Evolutionary conservation across 2,797 vertebrate genomes (phyloP).

Genomic region (Onychomys arenicola): DNA sequence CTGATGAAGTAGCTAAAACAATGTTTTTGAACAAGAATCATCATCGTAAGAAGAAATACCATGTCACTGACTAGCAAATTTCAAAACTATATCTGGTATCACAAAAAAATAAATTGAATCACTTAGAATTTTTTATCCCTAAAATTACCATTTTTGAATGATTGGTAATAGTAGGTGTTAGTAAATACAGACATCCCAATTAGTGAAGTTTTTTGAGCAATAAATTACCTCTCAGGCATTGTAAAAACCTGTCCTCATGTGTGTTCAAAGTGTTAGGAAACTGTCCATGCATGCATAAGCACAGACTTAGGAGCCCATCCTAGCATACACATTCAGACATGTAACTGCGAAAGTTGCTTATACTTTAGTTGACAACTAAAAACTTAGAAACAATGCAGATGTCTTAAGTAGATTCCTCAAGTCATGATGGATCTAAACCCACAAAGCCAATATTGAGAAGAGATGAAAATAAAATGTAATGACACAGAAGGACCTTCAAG

Average conservation of each 20-base stretch:
- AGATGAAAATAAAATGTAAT: background rate
- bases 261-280: background rate
- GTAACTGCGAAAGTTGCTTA: background rate
- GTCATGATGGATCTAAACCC: background rate
- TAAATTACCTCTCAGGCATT: background rate
- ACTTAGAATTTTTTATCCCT: background rate
- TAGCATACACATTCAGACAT: background rate
- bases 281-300: background rate
- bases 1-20: background rate
- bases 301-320: background rate
- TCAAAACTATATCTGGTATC: background rate
- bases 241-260: background rate
- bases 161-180: background rate
- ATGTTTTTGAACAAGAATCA: background rate
- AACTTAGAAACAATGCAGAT: background rate
- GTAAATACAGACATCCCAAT: background rate
- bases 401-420: background rate
- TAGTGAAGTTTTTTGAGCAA: background rate
- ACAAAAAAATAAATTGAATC: background rate
- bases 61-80: background rate
- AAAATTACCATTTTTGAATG: conserved; percentile 18
- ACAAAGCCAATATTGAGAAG: background rate
- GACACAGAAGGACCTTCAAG: background rate
- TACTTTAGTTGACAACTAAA: background rate
- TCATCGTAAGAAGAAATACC: background rate